Base-by-base conservation (phyloP, 2,888 invertebrate genomes). In the Epistrophe grossulariae region DNA sequence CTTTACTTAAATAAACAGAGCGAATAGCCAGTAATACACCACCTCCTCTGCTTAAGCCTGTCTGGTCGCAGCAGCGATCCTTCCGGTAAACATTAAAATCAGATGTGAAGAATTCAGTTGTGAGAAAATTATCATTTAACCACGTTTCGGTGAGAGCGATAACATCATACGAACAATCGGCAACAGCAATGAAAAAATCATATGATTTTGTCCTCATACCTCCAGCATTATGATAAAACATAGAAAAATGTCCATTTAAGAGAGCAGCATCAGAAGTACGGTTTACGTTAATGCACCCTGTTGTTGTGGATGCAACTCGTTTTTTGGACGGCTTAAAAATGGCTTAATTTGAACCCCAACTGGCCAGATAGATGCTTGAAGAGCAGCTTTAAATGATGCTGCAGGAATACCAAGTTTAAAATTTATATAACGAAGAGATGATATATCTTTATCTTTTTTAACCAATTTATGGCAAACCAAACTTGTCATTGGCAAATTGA, bases 161-260 rank as follows among this genome's bases (percentile, higher is more conserved):
- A 13, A 72, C 35, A 19, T 59, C 72, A 48, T 72, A 72, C 13
- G 48, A 45, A 13, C 31, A 72, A 43, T 57, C 59, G 31, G 59
- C 59, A 72, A 35, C 59, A 72, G 70, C 55, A 55, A 55, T 17
- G 19, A 7, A 55, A 40, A 70, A 70, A 38, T 70, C 70, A 15
- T 9, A 13, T 5, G 55, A 43, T 72, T 59, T 72, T 17, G 72
- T 59, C 13, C 72, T 15, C 59, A 72, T 57, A n/a, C 72, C 72
- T 31, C 72, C 72, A 31, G 31, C 45, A 19, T 72, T 72, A 17
- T 72, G 59, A 17, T 59, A 60, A 60, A 40, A 60, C 13, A 60
- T 40, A 1, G 19, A 19, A 19, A 60, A 60, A 10, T 40, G 8
- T 45, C n/a, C 45, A 45, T n/a, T n/a, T 4, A 3, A 40, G 8